Conservation (phyloP, 1,140 invertebrate genomes). For the Periplaneta americana region DNA sequence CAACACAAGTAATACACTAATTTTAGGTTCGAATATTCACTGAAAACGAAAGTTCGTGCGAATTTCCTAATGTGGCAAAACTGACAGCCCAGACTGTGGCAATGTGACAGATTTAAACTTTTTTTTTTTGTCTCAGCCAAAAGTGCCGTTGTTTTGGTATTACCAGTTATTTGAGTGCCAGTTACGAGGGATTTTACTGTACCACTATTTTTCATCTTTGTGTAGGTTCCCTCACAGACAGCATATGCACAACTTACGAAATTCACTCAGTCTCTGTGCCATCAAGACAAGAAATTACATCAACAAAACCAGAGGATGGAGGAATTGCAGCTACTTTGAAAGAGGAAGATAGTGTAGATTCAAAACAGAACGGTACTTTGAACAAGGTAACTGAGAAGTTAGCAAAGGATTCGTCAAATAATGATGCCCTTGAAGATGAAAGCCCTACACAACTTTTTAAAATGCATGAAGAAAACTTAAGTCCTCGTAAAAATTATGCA, state of each 20-base stretch:
- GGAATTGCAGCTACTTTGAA: not conserved
- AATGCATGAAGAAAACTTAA: slow-evolving; percentile 27
- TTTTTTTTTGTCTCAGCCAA: no score
- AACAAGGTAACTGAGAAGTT: not conserved
- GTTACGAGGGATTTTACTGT: no score
- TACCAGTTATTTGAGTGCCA: no score
- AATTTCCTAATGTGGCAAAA: no score
- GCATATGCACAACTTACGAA: slow-evolving; percentile 55
- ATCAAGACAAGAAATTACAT: not conserved
- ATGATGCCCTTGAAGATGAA: not conserved
- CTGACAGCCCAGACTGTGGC: no score
- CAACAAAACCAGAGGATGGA: not conserved
- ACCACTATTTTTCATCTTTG: slow-evolving; percentile 22
- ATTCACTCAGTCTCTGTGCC: slow-evolving; percentile 22
- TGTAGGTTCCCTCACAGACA: slow-evolving; percentile 51
- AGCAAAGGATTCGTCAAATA: not conserved
- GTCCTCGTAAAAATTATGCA: slow-evolving; percentile 28
- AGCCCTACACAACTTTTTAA: slow-evolving; percentile 19
- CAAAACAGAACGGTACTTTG: not conserved
- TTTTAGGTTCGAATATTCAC: no score
- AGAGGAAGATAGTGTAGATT: not conserved
- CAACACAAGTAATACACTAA: no score
- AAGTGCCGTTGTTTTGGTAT: no score
- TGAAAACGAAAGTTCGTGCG: no score
- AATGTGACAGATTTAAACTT: no score